Conservation (phyloP, 2,797 vertebrate species). For the Vireo griseus region DNA sequence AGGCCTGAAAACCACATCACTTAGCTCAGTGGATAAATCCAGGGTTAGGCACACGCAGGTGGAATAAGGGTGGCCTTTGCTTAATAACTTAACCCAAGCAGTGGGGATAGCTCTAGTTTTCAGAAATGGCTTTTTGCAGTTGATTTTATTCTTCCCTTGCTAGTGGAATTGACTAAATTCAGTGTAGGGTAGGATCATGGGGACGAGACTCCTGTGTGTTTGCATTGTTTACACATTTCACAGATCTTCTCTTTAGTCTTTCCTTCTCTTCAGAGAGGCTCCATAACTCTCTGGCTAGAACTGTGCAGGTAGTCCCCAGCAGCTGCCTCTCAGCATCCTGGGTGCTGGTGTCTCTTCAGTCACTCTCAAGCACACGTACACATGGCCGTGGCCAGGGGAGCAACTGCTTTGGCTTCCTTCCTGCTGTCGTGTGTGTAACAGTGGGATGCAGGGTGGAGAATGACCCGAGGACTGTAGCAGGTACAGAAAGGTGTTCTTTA, state of each 20-base stretch:
- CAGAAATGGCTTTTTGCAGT: not conserved
- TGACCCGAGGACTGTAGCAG: not conserved
- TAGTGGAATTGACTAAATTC: not conserved
- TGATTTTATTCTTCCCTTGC: not conserved
- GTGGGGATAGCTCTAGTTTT: not conserved
- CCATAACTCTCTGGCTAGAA: not conserved
- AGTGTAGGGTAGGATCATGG: not conserved
- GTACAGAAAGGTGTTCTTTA: not conserved
- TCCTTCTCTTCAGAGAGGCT: not conserved
- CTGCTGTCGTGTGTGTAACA: not conserved
- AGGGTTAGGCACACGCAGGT: not conserved
- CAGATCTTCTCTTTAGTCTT: not conserved
- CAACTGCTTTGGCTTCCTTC: not conserved
- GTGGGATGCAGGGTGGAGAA: not conserved
- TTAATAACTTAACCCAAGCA: not conserved
- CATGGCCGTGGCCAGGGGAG: not conserved
- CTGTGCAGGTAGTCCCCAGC: not conserved
- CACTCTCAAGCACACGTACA: fast-evolving
- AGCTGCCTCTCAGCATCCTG: not conserved
- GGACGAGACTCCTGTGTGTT: not conserved
- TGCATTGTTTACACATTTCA: not conserved
- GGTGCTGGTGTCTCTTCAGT: not conserved
- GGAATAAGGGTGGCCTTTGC: not conserved
- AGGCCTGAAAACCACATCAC: not conserved
- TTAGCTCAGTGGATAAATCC: not conserved